Base-by-base conservation (phyloP, 2,797 vertebrate species). In the Crenichthys baileyi region DNA sequence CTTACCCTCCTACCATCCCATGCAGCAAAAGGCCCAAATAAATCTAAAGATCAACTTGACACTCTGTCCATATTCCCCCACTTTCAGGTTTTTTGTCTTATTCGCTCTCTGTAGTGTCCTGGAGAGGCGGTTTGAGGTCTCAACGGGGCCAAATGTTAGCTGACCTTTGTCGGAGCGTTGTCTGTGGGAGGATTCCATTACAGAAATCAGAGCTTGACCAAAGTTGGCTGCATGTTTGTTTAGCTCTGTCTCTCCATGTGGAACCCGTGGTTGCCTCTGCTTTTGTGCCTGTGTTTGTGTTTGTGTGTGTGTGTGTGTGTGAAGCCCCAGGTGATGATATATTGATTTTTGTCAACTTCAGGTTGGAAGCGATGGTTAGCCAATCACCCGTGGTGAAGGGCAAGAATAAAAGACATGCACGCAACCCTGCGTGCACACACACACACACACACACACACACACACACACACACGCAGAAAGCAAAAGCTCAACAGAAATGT, bases 311-410 rank as follows among this genome's bases (percentile, higher is more conserved):
- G 79, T 65, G 31, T 22, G 31, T 83, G 80, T 41, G 80, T 51
- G 58, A 79, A 75, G 83, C 86, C 85, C 86, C 80, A 90, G 89
- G 91, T 93, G 93, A 94, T 94, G 93, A 93, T 93, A 80, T 94
- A 95, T 94, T 92, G 93, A 95, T 94, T 94, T 95, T 93, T 91
- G 91, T 93, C 92, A 90, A 89, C 91, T 90, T 90, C 85, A 89
- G 93, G 91, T 93, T 93, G 90, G 90, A 93, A 91, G 91, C 82
- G 87, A 93, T 90, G 87, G 91, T 93, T 93, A 91, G 90, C 90
- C 93, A 94, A 92, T 93, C 92, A 94, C 92, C 93, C 89, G 55
- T 90, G 89, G 90, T 92, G 93, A 94, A 94, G 89, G 92, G 93
- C 91, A 90, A 86, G 83, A 89, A 91, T 88, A 90, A 90, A 90